Evolutionary conservation across 2,888 invertebrate genomes (phyloP), one percentile per base, ranked within the genome.

Genomic region (Brenthis ino): DNA sequence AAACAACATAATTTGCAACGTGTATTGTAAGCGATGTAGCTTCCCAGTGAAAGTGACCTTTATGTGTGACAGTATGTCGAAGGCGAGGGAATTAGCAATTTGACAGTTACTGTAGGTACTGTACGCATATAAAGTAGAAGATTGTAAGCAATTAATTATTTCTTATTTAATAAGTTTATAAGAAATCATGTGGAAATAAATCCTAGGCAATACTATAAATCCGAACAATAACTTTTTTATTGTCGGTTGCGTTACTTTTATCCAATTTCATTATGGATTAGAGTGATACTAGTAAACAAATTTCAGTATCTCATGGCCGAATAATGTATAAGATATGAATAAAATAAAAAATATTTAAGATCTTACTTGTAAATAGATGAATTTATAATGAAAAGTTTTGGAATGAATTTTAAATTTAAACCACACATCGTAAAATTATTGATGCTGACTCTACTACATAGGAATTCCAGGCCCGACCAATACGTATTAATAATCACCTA

Each of bases 11-110:
- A 61, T 67, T 67, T 61, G 58, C 66, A 28, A 58, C 58, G 54
- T 58, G 54, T 47, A 67, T 60, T 55, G 55, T 67, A 67, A 37
- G 48, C 61, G 56, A 61, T 67, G 61, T 43, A 67, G 56, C 54
- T 8, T 51, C 54, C 56, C 48, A 67, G 85, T 79, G 88, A 88
- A 86, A 89, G 89, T 88, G 87, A 78, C 77, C 82, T 79, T 82
- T 82, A 79, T 77, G 77, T 79, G 79, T 85, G 86, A 87, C 86
- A 87, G 86, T 86, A 87, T 82, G 67, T 78, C 76, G 79, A 75
- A 75, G 77, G 77, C 79, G n/a, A 70, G 79, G 80, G 78, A 80
- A 87, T 86, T 87, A 87, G 80, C 80, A 77, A 79, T 81, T 82
- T 81, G 81, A 78, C 82, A 74, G 72, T 73, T 76, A 77, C 79